Percentiles rank a stretch among this genome's conserved stretches.
Conservation (phyloP, 64 coral and sea anemone species). For the Actinia equina region DNA sequence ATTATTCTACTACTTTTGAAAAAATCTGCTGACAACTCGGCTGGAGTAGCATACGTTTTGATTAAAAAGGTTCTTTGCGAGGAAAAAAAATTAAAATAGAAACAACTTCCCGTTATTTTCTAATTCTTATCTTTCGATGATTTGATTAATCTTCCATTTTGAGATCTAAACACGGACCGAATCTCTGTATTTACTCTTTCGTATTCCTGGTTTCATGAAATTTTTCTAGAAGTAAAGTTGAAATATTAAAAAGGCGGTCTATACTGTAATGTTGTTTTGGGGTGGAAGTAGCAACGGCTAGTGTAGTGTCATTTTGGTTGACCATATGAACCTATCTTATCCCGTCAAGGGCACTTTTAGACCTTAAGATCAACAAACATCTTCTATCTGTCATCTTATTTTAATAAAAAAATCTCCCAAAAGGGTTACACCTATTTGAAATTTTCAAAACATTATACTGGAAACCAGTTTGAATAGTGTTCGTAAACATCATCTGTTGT, state of each 20-base stretch:
- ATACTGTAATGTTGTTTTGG: no score
- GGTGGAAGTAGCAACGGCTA: no score
- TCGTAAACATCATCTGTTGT: background rate
- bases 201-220: background rate
- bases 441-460: background rate
- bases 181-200: no score
- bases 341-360: background rate
- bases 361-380: background rate
- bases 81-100: background rate
- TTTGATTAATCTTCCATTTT: background rate
- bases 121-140: background rate
- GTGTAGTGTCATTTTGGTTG: no score
- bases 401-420: background rate
- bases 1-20: background rate
- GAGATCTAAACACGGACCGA: background rate
- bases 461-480: background rate
- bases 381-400: background rate
- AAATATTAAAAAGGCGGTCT: background rate
- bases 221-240: background rate
- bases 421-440: background rate
- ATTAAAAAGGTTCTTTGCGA: background rate
- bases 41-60: background rate
- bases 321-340: background rate
- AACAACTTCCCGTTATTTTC: background rate
- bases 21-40: background rate